Evolutionary conservation across 2,113 vertebrate genomes (phyloP).

Genomic region (Rissa tridactyla): DNA sequence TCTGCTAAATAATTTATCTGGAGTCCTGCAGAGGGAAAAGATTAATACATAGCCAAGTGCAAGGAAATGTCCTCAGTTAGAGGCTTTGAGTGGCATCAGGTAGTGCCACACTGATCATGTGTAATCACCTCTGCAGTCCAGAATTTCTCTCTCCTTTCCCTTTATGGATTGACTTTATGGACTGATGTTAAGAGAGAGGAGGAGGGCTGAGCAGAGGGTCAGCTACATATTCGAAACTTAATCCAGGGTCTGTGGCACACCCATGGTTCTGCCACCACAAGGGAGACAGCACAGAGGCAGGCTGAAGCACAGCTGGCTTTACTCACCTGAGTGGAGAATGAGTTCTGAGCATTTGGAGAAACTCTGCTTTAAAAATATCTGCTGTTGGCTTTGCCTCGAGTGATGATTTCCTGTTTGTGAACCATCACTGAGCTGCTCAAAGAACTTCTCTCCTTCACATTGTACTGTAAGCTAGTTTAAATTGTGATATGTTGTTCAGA

Average conservation of each 20-base stretch:
- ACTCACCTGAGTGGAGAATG: not conserved
- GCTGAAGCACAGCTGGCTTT: not conserved
- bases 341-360: not conserved
- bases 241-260: rapidly evolving
- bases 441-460: not conserved
- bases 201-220: not conserved
- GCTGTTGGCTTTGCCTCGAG: not conserved
- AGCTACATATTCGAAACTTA: not conserved
- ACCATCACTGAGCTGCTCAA: not conserved
- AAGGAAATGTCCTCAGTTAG: not conserved
- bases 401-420: not conserved
- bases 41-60: not conserved
- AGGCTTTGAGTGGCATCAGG: not conserved
- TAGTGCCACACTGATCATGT: not conserved
- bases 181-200: not conserved
- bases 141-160: not conserved
- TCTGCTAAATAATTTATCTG: not conserved
- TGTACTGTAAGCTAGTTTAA: not conserved
- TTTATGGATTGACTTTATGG: not conserved
- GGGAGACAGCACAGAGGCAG: not conserved
- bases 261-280: not conserved
- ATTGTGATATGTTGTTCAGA: not conserved
- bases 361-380: not conserved
- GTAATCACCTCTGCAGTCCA: not conserved
- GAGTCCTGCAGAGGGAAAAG: not conserved